Percentiles rank a stretch among this genome's conserved stretches.
Conservation (phyloP, 2,113 vertebrate species). For the Candoia aspera region DNA sequence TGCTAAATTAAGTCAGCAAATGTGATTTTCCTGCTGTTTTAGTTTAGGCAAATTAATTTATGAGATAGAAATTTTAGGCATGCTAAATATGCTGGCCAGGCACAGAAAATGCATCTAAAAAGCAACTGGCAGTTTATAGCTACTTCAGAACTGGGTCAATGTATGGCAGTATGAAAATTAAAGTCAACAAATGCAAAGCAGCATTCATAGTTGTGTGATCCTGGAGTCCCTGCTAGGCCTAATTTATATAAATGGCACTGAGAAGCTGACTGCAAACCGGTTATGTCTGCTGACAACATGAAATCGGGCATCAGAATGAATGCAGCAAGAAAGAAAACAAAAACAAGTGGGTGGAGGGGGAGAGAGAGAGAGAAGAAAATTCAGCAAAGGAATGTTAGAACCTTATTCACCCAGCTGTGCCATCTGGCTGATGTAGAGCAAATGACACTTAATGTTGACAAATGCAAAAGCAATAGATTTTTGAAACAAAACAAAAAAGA, state of each 20-base stretch:
- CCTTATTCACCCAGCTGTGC: conserved; percentile 40
- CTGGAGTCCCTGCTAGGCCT: conserved; percentile 63
- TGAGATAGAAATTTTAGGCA: conserved; percentile 41
- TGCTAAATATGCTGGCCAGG: conserved; percentile 42
- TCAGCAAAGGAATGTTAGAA: conserved; percentile 52
- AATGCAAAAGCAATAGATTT: conserved; percentile 64
- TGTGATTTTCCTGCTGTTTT: conserved; percentile 52
- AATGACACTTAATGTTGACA: conserved; percentile 65
- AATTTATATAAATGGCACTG: conserved; percentile 72
- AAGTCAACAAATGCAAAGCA: conserved; percentile 72
- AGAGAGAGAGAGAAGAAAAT: conserved; percentile 30
- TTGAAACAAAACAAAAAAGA: conserved; percentile 7
- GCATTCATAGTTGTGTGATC: conserved; percentile 58
- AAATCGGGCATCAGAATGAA: conserved; percentile 56
- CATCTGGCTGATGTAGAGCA: conserved; percentile 51
- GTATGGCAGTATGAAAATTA: conserved; percentile 62
- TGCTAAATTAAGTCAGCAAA: conserved; percentile 57
- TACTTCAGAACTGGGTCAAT: conserved; percentile 65
- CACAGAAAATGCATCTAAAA: conserved; percentile 54
- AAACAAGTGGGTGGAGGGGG: neutral
- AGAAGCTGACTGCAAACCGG: conserved; percentile 65
- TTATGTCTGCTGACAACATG: conserved; percentile 68
- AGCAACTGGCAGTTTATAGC: conserved; percentile 53
- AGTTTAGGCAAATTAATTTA: conserved; percentile 53
- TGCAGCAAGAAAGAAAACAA: conserved; percentile 35